Base-by-base conservation (phyloP, 1,140 invertebrate genomes). In the Pentalonia nigronervosa region DNA sequence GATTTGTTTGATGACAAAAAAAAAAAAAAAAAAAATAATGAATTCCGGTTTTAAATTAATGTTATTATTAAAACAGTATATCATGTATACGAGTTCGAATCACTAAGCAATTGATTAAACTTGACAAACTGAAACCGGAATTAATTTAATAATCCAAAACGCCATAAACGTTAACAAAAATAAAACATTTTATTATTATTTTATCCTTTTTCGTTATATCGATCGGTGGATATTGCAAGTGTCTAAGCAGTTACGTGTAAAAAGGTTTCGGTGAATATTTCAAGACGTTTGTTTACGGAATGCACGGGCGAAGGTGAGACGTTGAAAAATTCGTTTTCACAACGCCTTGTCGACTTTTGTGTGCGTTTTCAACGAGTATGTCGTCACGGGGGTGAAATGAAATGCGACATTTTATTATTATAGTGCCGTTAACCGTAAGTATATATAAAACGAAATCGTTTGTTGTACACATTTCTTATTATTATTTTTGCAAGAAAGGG, bases 171-270 rank as follows among this genome's bases (percentile, higher is more conserved):
- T n/a, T n/a, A 1, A 76, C 60, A 20, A 76, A 76, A 76, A 76
- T 76, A 76, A 76, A 76, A 76, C 60, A n/a, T 76, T 76, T 76
- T 76, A 76, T 76, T n/a, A n/a, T 76, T 76, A 76, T n/a, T 76
- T 76, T 76, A 76, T 76, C 60, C 30, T 76, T n/a, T 67, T 20
- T 76, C 14, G n/a, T 6, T 76, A 41, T 76, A 76, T 76, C 60
- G 17, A 76, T 76, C 30, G n/a, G n/a, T 76, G 60, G 60, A 76
- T 76, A 76, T 34, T n/a, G 30, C 17, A 30, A 76, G 30, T 17
- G 60, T 14, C 60, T 76, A 76, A 76, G n/a, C n/a, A 76, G 30
- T 76, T n/a, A n/a, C 60, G 60, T 30, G 60, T 76, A 76, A 76
- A 76, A 76, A 76, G 14, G 60, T 76, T 76, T 17, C 60, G 9